Evolutionary conservation across 2,113 vertebrate species (phyloP).

Genomic region (Ceuthmochares aereus): DNA sequence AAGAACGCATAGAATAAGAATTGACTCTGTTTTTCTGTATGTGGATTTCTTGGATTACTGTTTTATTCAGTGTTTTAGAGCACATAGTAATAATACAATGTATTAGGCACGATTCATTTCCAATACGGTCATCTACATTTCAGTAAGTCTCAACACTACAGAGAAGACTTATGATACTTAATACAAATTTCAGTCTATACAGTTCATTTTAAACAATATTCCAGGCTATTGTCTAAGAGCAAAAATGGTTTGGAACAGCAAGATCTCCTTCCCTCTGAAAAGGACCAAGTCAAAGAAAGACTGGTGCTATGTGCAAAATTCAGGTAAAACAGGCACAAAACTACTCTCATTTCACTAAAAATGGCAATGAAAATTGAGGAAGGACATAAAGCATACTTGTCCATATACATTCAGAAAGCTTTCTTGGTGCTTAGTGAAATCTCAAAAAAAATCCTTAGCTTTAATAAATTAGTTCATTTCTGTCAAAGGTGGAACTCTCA

Average conservation of each 20-base stretch:
- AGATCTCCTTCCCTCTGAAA: not conserved
- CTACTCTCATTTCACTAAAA: not conserved
- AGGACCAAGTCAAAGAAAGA: not conserved
- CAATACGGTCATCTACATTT: conserved; percentile 2
- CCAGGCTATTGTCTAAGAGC: not conserved
- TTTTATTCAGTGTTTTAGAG: conserved; percentile 8
- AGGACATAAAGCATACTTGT: not conserved
- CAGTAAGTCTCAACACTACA: conserved; percentile 2
- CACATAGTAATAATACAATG: not conserved
- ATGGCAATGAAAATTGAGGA: not conserved
- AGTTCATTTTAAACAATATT: not conserved
- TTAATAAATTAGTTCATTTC: not conserved
- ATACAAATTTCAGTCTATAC: not conserved
- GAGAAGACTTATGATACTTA: not conserved
- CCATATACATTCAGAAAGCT: not conserved
- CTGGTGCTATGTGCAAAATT: not conserved
- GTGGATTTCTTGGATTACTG: not conserved
- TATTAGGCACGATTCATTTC: conserved; percentile 12
- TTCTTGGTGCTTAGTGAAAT: not conserved
- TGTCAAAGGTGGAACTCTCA: not conserved
- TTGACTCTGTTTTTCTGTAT: not conserved
- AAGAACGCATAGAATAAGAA: not conserved
- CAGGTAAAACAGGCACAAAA: not conserved
- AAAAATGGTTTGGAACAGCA: not conserved
- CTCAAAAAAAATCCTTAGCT: not conserved